Evolutionary conservation across 2,888 invertebrate species (phyloP).

Genomic region (Slavum lentiscoides): DNA sequence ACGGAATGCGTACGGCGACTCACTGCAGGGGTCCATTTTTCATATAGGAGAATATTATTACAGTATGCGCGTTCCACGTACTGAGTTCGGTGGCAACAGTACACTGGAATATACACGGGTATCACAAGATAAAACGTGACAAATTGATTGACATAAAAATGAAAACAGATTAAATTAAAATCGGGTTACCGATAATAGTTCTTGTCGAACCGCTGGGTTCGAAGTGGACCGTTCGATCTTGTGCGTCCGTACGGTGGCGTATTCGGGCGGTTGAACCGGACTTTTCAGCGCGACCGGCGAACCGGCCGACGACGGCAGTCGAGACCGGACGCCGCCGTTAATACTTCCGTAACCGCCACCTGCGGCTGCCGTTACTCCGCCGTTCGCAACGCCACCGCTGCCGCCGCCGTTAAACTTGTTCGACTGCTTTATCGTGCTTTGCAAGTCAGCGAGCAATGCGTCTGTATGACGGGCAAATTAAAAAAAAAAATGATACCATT

Average conservation of each 20-base stretch:
- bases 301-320: constrained; percentile 19
- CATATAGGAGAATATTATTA: too few relatives aligned
- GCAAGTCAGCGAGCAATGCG: constrained; percentile 91
- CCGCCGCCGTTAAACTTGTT: constrained; percentile 59
- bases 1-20: too few relatives aligned
- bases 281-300: constrained; percentile 48
- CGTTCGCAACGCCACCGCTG: constrained; percentile 60
- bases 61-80: too few relatives aligned
- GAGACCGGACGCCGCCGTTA: constrained; percentile 61
- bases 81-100: too few relatives aligned
- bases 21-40: too few relatives aligned
- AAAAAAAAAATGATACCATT: constrained; percentile 58
- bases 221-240: constrained; percentile 54
- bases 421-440: constrained; percentile 76
- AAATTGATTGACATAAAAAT: too few relatives aligned
- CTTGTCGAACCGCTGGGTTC: constrained; percentile 38
- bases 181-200: constrained; percentile 50
- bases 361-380: constrained; percentile 62
- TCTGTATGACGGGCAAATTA: constrained; percentile 66
- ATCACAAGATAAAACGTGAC: too few relatives aligned
- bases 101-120: too few relatives aligned
- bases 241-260: constrained; percentile 56
- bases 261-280: constrained; percentile 55
- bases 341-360: constrained; percentile 77
- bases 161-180: too few relatives aligned